Conservation (phyloP, 2,888 invertebrate species). For the Panopea generosa region DNA sequence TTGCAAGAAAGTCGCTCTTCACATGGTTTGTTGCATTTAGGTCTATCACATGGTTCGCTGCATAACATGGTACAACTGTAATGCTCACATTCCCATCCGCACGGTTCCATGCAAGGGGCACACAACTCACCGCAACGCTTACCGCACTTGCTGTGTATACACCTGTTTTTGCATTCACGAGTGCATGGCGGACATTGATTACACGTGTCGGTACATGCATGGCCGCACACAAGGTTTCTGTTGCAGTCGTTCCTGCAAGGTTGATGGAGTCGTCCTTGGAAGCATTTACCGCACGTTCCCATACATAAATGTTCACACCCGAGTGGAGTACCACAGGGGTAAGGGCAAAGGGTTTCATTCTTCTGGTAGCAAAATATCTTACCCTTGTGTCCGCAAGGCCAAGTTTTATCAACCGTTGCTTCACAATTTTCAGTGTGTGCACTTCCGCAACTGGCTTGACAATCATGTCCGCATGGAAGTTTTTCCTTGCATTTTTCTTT, state of each 20-base stretch:
- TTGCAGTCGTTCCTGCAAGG: slow-evolving; percentile 88
- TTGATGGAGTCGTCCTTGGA: slow-evolving; percentile 88
- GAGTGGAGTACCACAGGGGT: slow-evolving; percentile 56
- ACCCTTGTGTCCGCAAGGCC: slow-evolving; percentile 64
- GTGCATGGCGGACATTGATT: slow-evolving; percentile 84
- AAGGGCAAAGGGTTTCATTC: slow-evolving; percentile 39
- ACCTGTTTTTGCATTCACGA: slow-evolving; percentile 82
- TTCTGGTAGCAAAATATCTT: slow-evolving; percentile 46
- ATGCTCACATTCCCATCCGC: slow-evolving; percentile 82
- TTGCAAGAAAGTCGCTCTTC: slow-evolving; percentile 85
- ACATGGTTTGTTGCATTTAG: slow-evolving; percentile 83
- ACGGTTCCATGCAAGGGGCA: slow-evolving; percentile 82
- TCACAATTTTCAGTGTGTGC: slow-evolving; percentile 51
- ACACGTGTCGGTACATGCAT: slow-evolving; percentile 81
- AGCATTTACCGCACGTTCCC: slow-evolving; percentile 86
- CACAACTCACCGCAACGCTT: slow-evolving; percentile 81
- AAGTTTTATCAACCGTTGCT: slow-evolving; percentile 37
- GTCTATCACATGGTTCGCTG: slow-evolving; percentile 83
- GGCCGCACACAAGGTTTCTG: slow-evolving; percentile 86
- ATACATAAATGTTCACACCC: slow-evolving; percentile 77
- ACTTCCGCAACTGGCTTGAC: slow-evolving; percentile 67
- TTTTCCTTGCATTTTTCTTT: slow-evolving; percentile 40
- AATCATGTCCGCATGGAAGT: slow-evolving; percentile 67
- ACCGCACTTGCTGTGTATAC: slow-evolving; percentile 80
- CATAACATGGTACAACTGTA: slow-evolving; percentile 81